Evolutionary conservation across 2,113 vertebrate genomes (phyloP).

Genomic region (Patagioenas fasciata): DNA sequence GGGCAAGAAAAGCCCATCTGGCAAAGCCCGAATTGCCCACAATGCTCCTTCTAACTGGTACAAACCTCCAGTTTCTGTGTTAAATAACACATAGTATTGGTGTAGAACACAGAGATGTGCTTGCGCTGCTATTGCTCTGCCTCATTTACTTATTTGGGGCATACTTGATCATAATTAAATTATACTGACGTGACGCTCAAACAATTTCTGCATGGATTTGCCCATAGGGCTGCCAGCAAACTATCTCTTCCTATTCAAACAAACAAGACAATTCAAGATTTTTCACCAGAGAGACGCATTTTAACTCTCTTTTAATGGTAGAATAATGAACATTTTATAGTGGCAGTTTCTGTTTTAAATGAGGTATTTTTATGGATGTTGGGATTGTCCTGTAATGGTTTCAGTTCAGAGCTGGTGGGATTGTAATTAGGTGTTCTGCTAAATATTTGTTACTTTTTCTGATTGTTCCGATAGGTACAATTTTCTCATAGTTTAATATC

Average conservation of each 20-base stretch:
- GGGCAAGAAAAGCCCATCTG: neutral
- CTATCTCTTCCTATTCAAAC: neutral
- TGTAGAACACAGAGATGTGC: neutral
- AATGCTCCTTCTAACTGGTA: neutral
- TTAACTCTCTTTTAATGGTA: neutral
- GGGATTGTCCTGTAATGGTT: neutral
- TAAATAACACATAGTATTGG: neutral
- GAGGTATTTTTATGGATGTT: conserved; percentile 5
- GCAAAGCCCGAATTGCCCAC: neutral
- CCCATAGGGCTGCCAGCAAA: neutral
- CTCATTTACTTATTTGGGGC: conserved; percentile 21
- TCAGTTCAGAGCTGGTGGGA: neutral
- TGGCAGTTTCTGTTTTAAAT: conserved; percentile 4
- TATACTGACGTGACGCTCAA: conserved; percentile 22
- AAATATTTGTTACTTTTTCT: neutral
- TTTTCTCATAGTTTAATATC: neutral
- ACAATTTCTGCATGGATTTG: conserved; percentile 26
- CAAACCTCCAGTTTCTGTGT: neutral
- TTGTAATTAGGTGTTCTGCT: neutral
- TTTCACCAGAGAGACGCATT: neutral
- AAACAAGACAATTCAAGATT: neutral
- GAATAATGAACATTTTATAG: conserved; percentile 12
- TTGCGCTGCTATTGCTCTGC: neutral
- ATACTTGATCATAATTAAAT: conserved; percentile 33
- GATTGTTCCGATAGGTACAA: neutral